These are phyloP conservation scores for Thymelicus sylvestris DNA, from an alignment of 2,888 invertebrate genomes.

Conservation along the genomic window DNA sequence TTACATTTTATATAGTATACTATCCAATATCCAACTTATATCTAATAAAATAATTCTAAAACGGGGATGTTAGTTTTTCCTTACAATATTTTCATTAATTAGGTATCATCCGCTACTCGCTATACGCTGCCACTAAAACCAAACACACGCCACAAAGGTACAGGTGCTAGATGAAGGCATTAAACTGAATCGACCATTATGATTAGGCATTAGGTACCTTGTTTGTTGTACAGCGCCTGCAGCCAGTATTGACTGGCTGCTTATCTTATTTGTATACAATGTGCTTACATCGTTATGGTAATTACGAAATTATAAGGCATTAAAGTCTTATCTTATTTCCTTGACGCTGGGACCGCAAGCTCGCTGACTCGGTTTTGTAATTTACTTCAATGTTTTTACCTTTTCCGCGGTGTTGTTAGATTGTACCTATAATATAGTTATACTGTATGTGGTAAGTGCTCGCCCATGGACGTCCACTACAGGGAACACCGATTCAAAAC, in stretches of 20 bases:
- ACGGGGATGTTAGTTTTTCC: not conserved
- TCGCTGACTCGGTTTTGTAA: not conserved
- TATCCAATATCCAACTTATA: no score
- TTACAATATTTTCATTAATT: not conserved
- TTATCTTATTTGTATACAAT: conserved; percentile 40
- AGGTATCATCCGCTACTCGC: not conserved
- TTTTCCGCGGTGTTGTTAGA: not conserved
- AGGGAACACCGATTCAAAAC: no score
- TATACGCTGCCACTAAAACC: not conserved
- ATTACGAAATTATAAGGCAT: conserved; percentile 49
- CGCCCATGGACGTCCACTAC: no score
- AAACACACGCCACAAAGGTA: conserved; percentile 46
- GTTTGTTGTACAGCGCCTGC: conserved; percentile 68
- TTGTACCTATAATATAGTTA: no score
- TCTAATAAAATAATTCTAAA: no score
- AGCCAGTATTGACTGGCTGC: conserved; percentile 63
- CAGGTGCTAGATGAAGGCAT: conserved; percentile 81
- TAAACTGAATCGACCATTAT: conserved; percentile 76
- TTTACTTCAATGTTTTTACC: not conserved
- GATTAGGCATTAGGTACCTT: conserved; percentile 55
- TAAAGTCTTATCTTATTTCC: conserved; percentile 38
- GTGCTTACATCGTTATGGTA: conserved; percentile 45
- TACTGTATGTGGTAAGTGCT: no score
- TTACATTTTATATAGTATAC: no score
- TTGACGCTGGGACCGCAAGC: conserved; percentile 23